These are phyloP conservation scores for Alectura lathami DNA, from an alignment of 2,113 vertebrate genomes.

Conservation along the genomic window DNA sequence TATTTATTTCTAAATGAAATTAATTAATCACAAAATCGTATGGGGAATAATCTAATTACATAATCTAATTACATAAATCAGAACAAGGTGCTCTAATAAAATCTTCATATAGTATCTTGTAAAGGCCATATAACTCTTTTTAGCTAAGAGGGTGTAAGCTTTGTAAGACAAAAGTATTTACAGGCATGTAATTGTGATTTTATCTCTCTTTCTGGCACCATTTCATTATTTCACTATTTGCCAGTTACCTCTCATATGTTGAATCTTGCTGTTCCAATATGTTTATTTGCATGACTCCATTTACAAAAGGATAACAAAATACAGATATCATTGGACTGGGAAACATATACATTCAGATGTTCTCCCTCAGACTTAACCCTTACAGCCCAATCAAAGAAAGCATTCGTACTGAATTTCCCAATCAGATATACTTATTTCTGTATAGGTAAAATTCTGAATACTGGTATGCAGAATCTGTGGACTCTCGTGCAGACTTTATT, in stretches of 20 bases:
- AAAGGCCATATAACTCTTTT: neutral
- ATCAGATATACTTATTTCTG: neutral
- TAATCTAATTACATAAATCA: neutral
- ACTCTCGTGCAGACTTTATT: neutral
- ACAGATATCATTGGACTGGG: neutral
- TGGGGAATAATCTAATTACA: neutral
- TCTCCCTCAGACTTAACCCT: conserved; percentile 18
- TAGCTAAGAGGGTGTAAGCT: neutral
- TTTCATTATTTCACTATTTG: conserved; percentile 5
- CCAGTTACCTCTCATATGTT: neutral
- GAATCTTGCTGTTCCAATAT: neutral
- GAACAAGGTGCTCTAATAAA: neutral
- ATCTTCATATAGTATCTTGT: neutral
- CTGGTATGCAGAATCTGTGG: neutral
- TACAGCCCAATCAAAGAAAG: neutral
- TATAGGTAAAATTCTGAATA: neutral
- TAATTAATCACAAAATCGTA: neutral
- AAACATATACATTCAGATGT: neutral
- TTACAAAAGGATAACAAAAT: conserved; percentile 24
- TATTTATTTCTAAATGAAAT: neutral
- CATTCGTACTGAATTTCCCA: neutral
- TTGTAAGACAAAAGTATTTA: neutral
- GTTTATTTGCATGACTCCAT: neutral
- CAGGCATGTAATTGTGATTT: neutral
- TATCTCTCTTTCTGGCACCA: neutral